phyloP scores from a whole-genome alignment of 2,888 invertebrate genomes.

The Catocala sponsa region DNA sequence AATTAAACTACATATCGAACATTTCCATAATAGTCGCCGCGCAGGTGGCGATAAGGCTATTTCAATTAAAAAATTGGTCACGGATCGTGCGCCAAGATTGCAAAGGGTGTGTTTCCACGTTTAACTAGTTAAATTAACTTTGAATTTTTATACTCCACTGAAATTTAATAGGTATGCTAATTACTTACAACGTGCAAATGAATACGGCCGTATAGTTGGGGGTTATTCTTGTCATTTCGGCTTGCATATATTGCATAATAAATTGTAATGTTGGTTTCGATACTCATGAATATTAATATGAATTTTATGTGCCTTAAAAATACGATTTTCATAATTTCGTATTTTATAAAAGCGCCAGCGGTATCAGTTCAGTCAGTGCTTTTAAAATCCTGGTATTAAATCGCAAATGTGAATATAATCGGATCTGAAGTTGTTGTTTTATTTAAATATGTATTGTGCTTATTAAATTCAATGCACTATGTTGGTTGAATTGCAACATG shows the following conservation, averaged over 20 bases:
- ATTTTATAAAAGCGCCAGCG: not conserved
- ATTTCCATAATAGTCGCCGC: constrained; percentile 32
- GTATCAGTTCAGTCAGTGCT: too few species aligned
- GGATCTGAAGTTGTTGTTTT: too few species aligned
- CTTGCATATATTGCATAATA: constrained; percentile 4
- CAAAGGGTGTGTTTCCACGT: constrained; percentile 47
- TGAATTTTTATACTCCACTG: constrained; percentile 42
- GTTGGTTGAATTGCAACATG: too few species aligned
- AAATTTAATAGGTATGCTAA: constrained; percentile 33
- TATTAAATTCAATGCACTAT: too few species aligned
- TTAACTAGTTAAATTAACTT: constrained; percentile 58
- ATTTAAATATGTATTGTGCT: too few species aligned
- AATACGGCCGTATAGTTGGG: constrained; percentile 13
- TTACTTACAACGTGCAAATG: constrained; percentile 19
- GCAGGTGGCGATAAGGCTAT: constrained; percentile 49
- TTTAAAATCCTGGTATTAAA: too few species aligned
- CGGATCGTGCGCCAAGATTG: constrained; percentile 56
- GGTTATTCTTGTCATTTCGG: constrained; percentile 13
- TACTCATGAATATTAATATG: constrained; percentile 11
- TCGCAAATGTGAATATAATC: too few species aligned
- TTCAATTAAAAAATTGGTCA: constrained; percentile 64
- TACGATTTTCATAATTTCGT: constrained; percentile 4
- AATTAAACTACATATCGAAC: constrained; percentile 6
- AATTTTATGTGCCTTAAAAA: constrained; percentile 14
- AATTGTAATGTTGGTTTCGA: constrained; percentile 4